Evolutionary conservation across 2,888 invertebrate genomes (phyloP).

Genomic region (Rotaria magnacalcarata): DNA sequence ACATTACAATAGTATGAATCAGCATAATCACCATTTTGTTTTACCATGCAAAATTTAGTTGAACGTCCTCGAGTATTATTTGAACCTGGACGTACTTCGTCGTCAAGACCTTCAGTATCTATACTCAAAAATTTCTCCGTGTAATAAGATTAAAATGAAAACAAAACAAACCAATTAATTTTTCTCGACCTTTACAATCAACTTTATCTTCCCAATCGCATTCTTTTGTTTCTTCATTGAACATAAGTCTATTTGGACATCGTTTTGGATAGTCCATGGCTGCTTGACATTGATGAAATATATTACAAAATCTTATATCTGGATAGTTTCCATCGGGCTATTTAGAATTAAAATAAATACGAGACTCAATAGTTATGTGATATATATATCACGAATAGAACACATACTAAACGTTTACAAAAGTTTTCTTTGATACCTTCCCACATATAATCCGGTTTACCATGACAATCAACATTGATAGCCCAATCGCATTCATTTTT

Average conservation of each 20-base stretch:
- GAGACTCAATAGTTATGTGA: neutral
- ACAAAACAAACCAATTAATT: slow-evolving; percentile 36
- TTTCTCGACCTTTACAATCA: slow-evolving; percentile 46
- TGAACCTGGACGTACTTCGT: slow-evolving; percentile 42
- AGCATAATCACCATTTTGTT: slow-evolving; percentile 46
- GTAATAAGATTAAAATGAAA: neutral
- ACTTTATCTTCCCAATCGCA: slow-evolving; percentile 47
- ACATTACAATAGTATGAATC: slow-evolving; percentile 47
- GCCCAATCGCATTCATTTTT: slow-evolving; percentile 47
- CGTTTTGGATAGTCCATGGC: slow-evolving; percentile 46
- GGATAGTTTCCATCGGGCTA: slow-evolving; percentile 47
- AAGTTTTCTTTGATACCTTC: slow-evolving; percentile 46
- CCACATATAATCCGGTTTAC: slow-evolving; percentile 47
- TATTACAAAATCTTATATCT: slow-evolving; percentile 45
- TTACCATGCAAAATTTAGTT: slow-evolving; percentile 46
- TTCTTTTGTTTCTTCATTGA: slow-evolving; percentile 44
- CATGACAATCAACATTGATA: slow-evolving; percentile 42
- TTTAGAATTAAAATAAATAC: neutral
- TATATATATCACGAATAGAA: neutral
- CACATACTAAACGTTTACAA: slow-evolving; percentile 44
- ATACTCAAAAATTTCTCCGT: neutral
- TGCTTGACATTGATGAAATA: slow-evolving; percentile 47
- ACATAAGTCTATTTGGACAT: slow-evolving; percentile 45
- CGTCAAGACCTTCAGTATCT: slow-evolving; percentile 43
- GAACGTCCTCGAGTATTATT: slow-evolving; percentile 43